A percentile compares a stretch with the other conserved stretches of the same genome.
phyloP scores from a whole-genome alignment of 1,140 invertebrate species.

The Physella acuta region DNA sequence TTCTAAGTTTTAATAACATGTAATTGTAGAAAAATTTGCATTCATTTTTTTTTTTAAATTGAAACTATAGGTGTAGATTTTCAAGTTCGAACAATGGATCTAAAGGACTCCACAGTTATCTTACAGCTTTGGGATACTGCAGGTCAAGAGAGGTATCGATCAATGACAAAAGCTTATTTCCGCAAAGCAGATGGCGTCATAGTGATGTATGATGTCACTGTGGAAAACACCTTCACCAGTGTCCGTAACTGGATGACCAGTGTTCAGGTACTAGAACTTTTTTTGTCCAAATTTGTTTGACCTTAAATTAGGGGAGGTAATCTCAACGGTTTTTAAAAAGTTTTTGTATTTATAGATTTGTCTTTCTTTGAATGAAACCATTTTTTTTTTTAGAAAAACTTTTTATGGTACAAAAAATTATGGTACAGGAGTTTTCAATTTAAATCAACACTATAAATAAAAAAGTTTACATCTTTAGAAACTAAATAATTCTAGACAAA shows the following conservation, averaged over 20 bases:
- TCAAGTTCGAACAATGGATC: constrained; percentile 63
- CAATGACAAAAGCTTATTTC: constrained; percentile 73
- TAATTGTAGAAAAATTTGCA: too few species aligned
- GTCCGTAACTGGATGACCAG: constrained; percentile 69
- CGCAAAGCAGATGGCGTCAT: constrained; percentile 72
- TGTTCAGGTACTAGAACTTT: constrained; percentile 60
- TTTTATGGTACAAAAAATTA: neutral
- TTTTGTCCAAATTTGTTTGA: too few species aligned
- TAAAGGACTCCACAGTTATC: constrained; percentile 61
- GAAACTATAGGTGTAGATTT: constrained; percentile 69
- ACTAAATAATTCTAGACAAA: too few species aligned
- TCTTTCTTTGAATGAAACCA: neutral
- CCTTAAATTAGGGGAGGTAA: neutral
- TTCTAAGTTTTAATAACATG: too few species aligned
- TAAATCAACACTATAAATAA: neutral
- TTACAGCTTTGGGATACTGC: constrained; percentile 69
- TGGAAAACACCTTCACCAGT: constrained; percentile 67
- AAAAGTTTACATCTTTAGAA: neutral
- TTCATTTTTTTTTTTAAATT: too few species aligned
- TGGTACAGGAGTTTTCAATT: neutral
- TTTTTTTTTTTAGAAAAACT: neutral
- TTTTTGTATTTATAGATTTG: too few species aligned
- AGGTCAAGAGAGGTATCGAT: constrained; percentile 68
- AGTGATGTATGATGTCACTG: constrained; percentile 72
- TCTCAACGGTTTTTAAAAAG: neutral